Base-by-base conservation (phyloP, 2,888 invertebrate genomes). In the Meteorus cinctellus region DNA sequence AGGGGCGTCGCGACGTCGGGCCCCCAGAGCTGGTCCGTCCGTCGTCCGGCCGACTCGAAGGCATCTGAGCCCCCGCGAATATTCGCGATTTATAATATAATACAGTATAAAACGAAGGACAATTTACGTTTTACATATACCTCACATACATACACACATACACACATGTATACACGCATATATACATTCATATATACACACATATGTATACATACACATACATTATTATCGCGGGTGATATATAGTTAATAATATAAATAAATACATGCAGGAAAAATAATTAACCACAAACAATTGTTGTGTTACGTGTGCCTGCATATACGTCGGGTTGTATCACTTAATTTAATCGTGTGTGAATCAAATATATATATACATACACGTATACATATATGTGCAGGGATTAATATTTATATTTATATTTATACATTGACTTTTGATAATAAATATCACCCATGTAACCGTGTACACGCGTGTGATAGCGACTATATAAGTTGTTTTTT, bases 1-100 rank as follows among this genome's bases (percentile, higher is more conserved):
- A 82, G 81, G 81, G 82, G 82, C 82, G 86, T 80, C 81, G 75
- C 83, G 84, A 84, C 82, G 85, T 86, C 85, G 83, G 85, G 86
- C 85, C 87, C 86, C 87, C 87, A 88, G 87, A 88, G 87, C 87
- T 87, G 88, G 86, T 87, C 86, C 88, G 88, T 88, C 88, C 87
- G 88, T 86, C 88, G 89, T 88, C 87, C 89, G 88, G 88, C 88
- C 87, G 88, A 88, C 88, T 87, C 85, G 86, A 41, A 86, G 76
- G 85, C 83, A 84, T 82, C 82, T 80, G 85, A 84, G 72, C 72
- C 72, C 72, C 84, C 85, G 86, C 84, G 86, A 81, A 86, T 84
- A 86, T 85, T 86, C 85, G 87, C 81, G 83, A 84, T 82, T 41
- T 82, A 81, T 81, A 55, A 55, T 55, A 55, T 72, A 70, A 70